phyloP scores from a whole-genome alignment of 2,888 invertebrate genomes.

The Ephialtes manifestator region DNA sequence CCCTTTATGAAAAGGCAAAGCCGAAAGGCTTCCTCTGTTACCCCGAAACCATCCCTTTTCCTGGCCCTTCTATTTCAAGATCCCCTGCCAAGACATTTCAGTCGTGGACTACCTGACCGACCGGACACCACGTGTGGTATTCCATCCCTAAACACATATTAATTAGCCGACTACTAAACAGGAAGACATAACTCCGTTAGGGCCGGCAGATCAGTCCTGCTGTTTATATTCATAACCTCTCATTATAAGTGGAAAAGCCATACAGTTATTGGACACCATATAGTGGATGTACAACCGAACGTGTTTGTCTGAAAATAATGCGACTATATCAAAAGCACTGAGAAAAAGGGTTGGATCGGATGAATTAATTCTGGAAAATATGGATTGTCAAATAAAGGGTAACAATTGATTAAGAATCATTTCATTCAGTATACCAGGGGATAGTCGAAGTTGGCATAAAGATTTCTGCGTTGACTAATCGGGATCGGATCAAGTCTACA shows the following conservation, averaged over 20 bases:
- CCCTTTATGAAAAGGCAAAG: background rate
- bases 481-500: too few relatives aligned
- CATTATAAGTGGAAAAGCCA: background rate
- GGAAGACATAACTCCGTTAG: conserved; percentile 80
- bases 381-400: too few relatives aligned
- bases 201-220: conserved; percentile 12
- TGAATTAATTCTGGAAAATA: too few relatives aligned
- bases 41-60: conserved; percentile 10
- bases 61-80: background rate
- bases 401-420: too few relatives aligned
- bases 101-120: background rate
- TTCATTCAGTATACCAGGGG: too few relatives aligned
- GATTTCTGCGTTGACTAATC: too few relatives aligned
- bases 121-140: conserved; percentile 71
- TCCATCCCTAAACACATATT: conserved; percentile 81
- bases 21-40: conserved; percentile 28
- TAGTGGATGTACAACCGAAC: too few relatives aligned
- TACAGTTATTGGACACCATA: background rate
- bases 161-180: conserved; percentile 79
- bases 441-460: too few relatives aligned
- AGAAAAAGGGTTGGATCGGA: too few relatives aligned
- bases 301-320: too few relatives aligned
- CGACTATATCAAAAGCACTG: too few relatives aligned
- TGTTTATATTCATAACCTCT: conserved; percentile 12
- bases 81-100: background rate